Evolutionary conservation across 2,888 invertebrate genomes (phyloP).

Genomic region (Onthophagus sagittarius): DNA sequence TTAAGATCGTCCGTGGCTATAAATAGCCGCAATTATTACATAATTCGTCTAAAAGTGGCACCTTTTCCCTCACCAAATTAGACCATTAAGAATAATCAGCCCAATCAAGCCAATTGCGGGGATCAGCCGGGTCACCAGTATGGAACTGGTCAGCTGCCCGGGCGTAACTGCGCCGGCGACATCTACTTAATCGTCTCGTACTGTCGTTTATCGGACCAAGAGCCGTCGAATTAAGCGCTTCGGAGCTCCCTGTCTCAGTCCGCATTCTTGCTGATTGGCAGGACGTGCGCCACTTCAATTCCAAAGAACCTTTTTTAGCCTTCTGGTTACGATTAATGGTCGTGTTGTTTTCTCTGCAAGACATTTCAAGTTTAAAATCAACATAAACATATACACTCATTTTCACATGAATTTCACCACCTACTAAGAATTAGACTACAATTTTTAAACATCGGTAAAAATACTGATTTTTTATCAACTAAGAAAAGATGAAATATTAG

Average conservation of each 20-base stretch:
- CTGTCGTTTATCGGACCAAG: constrained; percentile 2
- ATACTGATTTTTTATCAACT: no score
- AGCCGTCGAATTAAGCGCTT: background rate
- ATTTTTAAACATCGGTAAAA: no score
- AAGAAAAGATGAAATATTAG: no score
- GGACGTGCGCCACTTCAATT: background rate
- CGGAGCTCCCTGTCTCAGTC: background rate
- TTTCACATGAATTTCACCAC: no score
- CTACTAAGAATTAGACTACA: no score
- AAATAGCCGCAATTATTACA: constrained; percentile 25
- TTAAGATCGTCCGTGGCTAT: constrained; percentile 1
- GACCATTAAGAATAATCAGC: constrained; percentile 37
- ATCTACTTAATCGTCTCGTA: constrained; percentile 21
- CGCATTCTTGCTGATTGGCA: background rate
- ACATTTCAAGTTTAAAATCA: no score
- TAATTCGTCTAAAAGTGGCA: constrained; percentile 30
- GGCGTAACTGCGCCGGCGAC: constrained; percentile 18
- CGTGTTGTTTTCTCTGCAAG: no score
- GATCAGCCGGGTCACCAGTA: constrained; percentile 40
- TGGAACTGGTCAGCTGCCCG: constrained; percentile 19
- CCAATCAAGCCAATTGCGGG: constrained; percentile 41
- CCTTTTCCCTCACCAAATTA: constrained; percentile 34
- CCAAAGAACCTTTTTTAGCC: background rate
- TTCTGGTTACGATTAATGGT: no score
- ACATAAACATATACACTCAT: no score